These are phyloP conservation scores for Aurelia aurita DNA, from an alignment of 30 jellyfish, hydroid and myxozoan genomes.

Conservation along the genomic window DNA sequence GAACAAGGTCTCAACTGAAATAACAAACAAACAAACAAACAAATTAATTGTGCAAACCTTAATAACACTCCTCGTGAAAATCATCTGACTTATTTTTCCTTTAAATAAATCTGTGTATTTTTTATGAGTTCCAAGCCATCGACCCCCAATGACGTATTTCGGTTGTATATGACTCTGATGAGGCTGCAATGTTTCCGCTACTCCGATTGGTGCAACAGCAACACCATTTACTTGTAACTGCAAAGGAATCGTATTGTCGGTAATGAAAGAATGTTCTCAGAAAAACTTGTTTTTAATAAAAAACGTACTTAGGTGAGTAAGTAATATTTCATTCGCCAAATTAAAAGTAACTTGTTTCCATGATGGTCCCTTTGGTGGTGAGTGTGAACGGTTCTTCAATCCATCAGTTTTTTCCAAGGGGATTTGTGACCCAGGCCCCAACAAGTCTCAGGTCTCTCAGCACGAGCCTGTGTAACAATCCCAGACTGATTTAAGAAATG, in stretches of 20 bases:
- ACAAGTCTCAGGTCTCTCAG: too few relatives aligned
- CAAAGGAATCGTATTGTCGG: not conserved
- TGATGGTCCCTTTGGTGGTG: too few relatives aligned
- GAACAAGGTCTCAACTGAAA: not conserved
- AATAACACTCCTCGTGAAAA: conserved; percentile 29
- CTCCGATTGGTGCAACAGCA: conserved; percentile 55
- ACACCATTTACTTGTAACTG: conserved; percentile 81
- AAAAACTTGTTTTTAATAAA: too few relatives aligned
- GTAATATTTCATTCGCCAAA: too few relatives aligned
- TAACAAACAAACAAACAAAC: not conserved
- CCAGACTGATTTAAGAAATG: too few relatives aligned
- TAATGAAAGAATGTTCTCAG: too few relatives aligned
- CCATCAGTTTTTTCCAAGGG: too few relatives aligned
- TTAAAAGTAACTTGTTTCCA: too few relatives aligned
- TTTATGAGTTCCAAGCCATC: conserved; percentile 89
- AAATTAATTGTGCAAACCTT: conserved; percentile 6
- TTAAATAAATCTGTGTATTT: conserved; percentile 78
- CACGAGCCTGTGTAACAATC: too few relatives aligned
- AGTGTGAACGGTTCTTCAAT: too few relatives aligned
- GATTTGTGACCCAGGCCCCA: too few relatives aligned
- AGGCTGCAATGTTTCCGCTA: conserved; percentile 41
- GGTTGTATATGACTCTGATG: conserved; percentile 90
- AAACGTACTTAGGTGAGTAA: too few relatives aligned
- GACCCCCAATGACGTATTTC: conserved; percentile 89
- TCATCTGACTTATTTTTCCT: conserved; percentile 85